Percentiles rank a stretch among this genome's conserved stretches.
phyloP scores from a whole-genome alignment of 2,113 vertebrate genomes.

The Dicaeum eximium region DNA sequence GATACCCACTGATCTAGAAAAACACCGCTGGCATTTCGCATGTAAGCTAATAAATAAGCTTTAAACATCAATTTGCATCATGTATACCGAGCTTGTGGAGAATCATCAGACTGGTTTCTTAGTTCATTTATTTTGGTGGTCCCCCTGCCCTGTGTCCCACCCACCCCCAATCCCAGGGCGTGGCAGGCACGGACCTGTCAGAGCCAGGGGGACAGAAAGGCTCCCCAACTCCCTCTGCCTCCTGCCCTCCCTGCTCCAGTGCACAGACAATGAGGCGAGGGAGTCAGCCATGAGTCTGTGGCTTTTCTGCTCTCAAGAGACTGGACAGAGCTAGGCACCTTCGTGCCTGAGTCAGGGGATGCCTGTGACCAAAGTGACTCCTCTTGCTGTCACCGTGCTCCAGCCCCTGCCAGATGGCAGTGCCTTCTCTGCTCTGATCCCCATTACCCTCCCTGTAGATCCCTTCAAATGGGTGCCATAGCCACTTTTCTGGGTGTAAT shows the following conservation, averaged over 20 bases:
- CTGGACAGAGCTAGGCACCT: background rate
- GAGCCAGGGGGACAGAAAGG: background rate
- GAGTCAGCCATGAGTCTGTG: background rate
- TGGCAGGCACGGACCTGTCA: background rate
- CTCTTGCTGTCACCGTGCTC: background rate
- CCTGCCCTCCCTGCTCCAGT: background rate
- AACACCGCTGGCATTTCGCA: constrained; percentile 36
- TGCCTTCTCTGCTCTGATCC: background rate
- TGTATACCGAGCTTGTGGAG: background rate
- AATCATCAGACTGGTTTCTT: background rate
- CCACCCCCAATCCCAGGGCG: rapidly evolving
- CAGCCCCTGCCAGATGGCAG: background rate
- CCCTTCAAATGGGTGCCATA: background rate
- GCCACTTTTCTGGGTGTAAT: background rate
- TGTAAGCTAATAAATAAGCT: constrained; percentile 59
- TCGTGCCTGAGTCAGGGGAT: background rate
- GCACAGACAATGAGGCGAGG: background rate
- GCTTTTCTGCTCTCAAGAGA: background rate
- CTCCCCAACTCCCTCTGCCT: background rate
- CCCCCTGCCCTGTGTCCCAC: background rate
- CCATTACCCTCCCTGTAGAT: background rate
- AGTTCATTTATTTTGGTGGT: background rate
- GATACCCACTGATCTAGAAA: constrained; percentile 51
- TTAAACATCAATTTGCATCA: constrained; percentile 46
- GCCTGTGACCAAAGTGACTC: background rate